Percentiles rank a stretch among this genome's conserved stretches.
Evolutionary conservation across 2,113 vertebrate genomes (phyloP).

Genomic region (Anarrhichthys ocellatus): DNA sequence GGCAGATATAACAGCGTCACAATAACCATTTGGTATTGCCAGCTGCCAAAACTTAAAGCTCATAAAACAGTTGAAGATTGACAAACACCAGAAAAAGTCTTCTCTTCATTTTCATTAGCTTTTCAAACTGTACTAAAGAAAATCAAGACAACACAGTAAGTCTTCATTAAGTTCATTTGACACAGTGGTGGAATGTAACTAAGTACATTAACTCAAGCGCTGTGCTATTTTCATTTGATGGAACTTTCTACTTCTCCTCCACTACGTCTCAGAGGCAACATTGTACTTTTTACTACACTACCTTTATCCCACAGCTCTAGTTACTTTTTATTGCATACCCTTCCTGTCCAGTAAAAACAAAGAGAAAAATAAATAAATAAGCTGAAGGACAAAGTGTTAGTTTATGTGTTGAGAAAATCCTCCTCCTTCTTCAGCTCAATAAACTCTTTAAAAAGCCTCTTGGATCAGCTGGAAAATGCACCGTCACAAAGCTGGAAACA

Average conservation of each 20-base stretch:
- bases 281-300: neutral
- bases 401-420: neutral
- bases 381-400: neutral
- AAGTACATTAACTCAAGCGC: neutral
- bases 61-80: neutral
- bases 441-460: neutral
- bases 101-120: neutral
- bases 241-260: neutral
- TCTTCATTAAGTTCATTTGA: neutral
- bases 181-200: neutral
- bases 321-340: neutral
- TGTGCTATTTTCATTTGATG: neutral
- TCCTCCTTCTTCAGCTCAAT: neutral
- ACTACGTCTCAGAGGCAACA: neutral
- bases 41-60: conserved; percentile 14
- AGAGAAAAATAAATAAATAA: neutral
- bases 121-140: neutral
- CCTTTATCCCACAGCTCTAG: neutral
- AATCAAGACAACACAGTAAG: neutral
- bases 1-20: conserved; percentile 9
- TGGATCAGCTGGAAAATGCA: neutral
- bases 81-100: neutral
- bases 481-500: no score
- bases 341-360: neutral
- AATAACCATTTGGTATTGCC: conserved; percentile 32